Evolutionary conservation across 2,888 invertebrate species (phyloP).

Genomic region (Aphidoletes aphidimyza): DNA sequence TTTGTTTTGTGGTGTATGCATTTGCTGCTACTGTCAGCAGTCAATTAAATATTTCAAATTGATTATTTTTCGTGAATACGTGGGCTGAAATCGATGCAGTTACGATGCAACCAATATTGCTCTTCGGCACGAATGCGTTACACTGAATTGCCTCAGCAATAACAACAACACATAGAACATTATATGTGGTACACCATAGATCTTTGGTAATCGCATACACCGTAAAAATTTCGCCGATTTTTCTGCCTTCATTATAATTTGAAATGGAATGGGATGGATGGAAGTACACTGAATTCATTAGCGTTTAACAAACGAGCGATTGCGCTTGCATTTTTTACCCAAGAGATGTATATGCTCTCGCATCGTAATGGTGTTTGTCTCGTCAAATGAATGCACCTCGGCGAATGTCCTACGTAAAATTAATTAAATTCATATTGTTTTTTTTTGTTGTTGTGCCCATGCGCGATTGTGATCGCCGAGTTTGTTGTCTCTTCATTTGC

Average conservation of each 20-base stretch:
- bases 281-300: conserved; percentile 19
- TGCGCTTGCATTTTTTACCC: background rate
- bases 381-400: background rate
- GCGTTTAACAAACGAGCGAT: conserved; percentile 41
- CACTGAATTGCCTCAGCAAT: background rate
- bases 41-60: conserved; percentile 51
- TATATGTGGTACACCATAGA: background rate
- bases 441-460: too few relatives aligned
- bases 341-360: background rate
- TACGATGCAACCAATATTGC: conserved; percentile 37
- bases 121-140: conserved; percentile 49
- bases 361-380: background rate
- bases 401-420: conserved; percentile 34
- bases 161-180: background rate
- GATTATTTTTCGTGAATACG: conserved; percentile 34
- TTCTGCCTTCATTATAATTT: conserved; percentile 7
- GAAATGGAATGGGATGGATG: conserved; percentile 20
- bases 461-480: conserved; percentile 7
- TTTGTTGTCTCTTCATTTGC: conserved; percentile 38
- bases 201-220: too few relatives aligned
- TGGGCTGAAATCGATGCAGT: conserved; percentile 28
- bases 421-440: conserved; percentile 51
- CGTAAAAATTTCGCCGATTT: background rate
- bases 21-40: conserved; percentile 17
- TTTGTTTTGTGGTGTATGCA: background rate